Percentiles rank a stretch among this genome's conserved stretches.
Evolutionary conservation across 2,797 vertebrate species (phyloP).

Genomic region (Jordanella pulchra): DNA sequence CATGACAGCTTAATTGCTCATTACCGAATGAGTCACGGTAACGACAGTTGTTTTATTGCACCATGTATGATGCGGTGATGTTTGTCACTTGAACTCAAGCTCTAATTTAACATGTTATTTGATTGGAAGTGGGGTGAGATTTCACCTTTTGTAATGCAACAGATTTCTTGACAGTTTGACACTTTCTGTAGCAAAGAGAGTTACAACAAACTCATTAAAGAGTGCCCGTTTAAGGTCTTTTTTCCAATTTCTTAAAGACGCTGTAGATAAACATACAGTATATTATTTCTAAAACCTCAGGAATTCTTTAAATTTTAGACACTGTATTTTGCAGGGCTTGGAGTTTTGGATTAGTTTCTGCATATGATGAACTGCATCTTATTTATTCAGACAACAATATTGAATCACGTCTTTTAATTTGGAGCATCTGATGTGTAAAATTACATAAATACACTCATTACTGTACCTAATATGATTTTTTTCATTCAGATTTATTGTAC

Average conservation of each 20-base stretch:
- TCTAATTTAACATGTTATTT: constrained; percentile 7
- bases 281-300: constrained; percentile 37
- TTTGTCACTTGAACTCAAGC: constrained; percentile 32
- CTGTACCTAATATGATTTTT: too few species aligned
- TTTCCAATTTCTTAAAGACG: background rate
- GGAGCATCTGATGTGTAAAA: background rate
- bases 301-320: constrained; percentile 30
- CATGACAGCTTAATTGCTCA: constrained; percentile 62
- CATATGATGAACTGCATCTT: background rate
- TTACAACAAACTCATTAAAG: constrained; percentile 16
- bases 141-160: constrained; percentile 1
- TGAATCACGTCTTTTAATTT: background rate
- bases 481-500: too few species aligned
- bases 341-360: background rate
- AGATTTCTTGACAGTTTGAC: constrained; percentile 12
- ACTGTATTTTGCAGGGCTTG: background rate
- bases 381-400: background rate
- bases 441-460: too few species aligned
- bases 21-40: constrained; percentile 39
- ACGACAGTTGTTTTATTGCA: constrained; percentile 35
- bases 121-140: constrained; percentile 2
- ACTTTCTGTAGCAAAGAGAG: background rate
- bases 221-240: constrained; percentile 26
- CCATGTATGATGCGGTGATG: constrained; percentile 9
- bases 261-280: constrained; percentile 9